These are phyloP conservation scores for Mionectes olivaceus DNA, from an alignment of 2,797 vertebrate species.

Conservation along the genomic window DNA sequence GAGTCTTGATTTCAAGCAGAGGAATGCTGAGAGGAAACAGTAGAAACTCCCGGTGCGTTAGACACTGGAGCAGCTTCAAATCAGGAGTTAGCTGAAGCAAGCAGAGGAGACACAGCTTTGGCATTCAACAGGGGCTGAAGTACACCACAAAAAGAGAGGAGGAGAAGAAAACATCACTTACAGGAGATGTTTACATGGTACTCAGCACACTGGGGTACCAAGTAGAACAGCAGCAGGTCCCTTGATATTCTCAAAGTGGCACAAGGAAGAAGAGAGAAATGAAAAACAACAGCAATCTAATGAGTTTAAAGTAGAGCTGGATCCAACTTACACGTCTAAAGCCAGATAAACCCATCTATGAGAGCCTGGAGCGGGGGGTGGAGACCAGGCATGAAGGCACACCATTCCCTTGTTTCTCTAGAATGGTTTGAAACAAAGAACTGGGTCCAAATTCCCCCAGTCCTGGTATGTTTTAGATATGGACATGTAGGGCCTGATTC, in stretches of 20 bases:
- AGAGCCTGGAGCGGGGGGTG: not conserved
- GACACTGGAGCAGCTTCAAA: conserved; percentile 21
- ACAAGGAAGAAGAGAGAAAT: not conserved
- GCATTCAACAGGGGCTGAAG: not conserved
- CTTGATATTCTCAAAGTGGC: not conserved
- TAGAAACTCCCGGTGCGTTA: not conserved
- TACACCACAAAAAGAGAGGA: not conserved
- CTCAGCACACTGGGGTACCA: not conserved
- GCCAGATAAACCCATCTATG: not conserved
- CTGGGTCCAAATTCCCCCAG: not conserved
- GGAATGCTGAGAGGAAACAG: conserved; percentile 15
- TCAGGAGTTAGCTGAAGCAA: conserved; percentile 10
- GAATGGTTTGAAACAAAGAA: not conserved
- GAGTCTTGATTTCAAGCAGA: conserved; percentile 1
- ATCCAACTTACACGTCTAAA: not conserved
- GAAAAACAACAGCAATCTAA: not conserved
- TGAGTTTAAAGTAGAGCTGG: not conserved
- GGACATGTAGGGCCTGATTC: not conserved
- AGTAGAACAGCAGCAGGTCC: fast-evolving
- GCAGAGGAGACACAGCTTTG: not conserved
- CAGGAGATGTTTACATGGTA: not conserved
- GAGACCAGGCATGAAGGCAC: not conserved
- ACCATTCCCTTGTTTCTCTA: not conserved
- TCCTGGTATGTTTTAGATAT: fast-evolving
- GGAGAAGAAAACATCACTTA: not conserved